Evolutionary conservation across 2,113 vertebrate genomes (phyloP).

Genomic region (Xenopus borealis): DNA sequence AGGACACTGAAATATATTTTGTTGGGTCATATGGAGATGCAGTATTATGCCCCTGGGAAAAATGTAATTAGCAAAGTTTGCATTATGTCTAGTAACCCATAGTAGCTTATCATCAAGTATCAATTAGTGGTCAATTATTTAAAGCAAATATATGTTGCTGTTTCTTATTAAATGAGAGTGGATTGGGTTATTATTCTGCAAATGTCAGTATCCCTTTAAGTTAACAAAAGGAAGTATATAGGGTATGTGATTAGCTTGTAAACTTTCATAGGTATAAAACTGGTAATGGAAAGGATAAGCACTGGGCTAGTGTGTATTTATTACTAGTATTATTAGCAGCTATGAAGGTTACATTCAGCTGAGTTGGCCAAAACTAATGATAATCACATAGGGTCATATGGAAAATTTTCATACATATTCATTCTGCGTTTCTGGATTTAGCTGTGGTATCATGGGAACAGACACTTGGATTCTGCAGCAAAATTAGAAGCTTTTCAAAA

Average conservation of each 20-base stretch:
- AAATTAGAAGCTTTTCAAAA: slow-evolving; percentile 41
- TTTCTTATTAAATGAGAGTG: no score
- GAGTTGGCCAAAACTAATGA: slow-evolving; percentile 38
- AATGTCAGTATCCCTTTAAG: no score
- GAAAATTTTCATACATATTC: slow-evolving; percentile 43
- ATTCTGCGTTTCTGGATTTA: slow-evolving; percentile 26
- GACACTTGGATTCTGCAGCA: slow-evolving; percentile 36
- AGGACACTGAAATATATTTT: no score
- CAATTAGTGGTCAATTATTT: no score
- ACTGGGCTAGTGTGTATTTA: background rate
- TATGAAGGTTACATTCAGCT: slow-evolving; percentile 26
- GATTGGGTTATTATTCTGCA: no score
- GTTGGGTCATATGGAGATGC: no score
- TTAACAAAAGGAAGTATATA: background rate
- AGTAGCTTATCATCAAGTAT: no score
- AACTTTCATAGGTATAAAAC: background rate
- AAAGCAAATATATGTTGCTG: no score
- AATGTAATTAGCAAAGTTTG: no score
- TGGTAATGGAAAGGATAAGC: background rate
- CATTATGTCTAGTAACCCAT: no score
- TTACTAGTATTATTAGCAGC: slow-evolving; percentile 7
- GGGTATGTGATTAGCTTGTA: background rate
- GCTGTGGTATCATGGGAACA: slow-evolving; percentile 28
- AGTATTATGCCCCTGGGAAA: no score
- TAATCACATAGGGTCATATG: slow-evolving; percentile 35